Evolutionary conservation across 2,888 invertebrate species (phyloP), one percentile per base, ranked within the genome.

Genomic region (Spodoptera picta): DNA sequence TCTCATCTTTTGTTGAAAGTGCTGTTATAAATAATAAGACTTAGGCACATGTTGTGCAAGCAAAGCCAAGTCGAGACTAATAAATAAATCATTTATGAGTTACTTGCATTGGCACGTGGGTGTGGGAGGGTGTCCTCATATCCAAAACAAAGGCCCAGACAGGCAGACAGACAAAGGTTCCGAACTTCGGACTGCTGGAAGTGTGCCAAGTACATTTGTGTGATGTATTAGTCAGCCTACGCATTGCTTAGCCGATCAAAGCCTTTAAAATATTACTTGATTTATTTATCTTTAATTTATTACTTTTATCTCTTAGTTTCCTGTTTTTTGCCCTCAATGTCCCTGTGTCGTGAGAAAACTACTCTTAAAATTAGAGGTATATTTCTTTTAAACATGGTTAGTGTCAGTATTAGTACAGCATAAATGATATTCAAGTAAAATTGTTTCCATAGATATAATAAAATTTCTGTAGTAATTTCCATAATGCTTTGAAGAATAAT

Each of bases 81-180:
- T 53, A 62, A 58, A 72, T 68, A 53, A 73, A 73, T 65, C 52
- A 56, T 65, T 56, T 63, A 65, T 75, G 77, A 76, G 48, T 76
- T 77, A 76, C 57, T 58, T 61, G 62, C 54, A 60, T 36, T 60
- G 50, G 58, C 51, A 73, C 71, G 77, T 79, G 72, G 69, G 78
- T 69, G 77, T 79, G 72, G 69, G 78, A 63, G 72, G 74, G 62
- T 65, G 77, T 68, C 71, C 73, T 82, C 81, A 79, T 81, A 75
- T 63, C 66, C 65, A 81, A 90, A 87, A 92, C 91, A 91, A 91
- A 90, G 88, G 79, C 81, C 81, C 89, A 89, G 85, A 87, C 87
- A 81, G 78, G 84, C 87, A 73, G 76, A 83, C 86, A 88, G 87
- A 89, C 89, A 90, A 90, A 90, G 90, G 83, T 82, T 75, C 73